Base-by-base conservation (phyloP, 1,140 invertebrate species). In the Panagrolaimus sp. region DNA sequence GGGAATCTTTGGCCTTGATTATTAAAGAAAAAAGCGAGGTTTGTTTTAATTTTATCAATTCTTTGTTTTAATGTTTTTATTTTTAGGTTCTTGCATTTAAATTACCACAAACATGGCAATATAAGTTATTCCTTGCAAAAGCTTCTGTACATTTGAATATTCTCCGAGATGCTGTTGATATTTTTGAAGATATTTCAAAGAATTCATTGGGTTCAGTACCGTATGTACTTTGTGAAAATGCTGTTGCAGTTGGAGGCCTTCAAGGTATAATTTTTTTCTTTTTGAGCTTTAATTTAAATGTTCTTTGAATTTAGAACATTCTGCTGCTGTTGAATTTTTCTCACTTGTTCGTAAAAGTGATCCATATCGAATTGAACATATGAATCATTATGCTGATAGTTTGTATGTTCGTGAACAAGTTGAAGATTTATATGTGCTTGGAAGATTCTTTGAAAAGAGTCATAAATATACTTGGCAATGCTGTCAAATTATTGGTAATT, bases 391-490 rank as follows among this genome's bases (percentile, higher is more conserved):
- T 28, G 21, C 52, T 28, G 52, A 58, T 28, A 58, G 52, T 58
- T 12, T 58, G 52, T 58, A n/a, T 21, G 17, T 58, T 17, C 52
- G 28, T 12, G 52, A 17, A 1, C 17, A 12, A 14, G 26, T 12
- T 21, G 21, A 21, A 1, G 52, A n/a, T 21, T 58, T 58, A n/a
- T 58, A 26, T 28, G 28, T 58, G 12, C 52, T 58, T 21, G 52
- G 21, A 28, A 58, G 52, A 24, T 12, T 12, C 3, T 12, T 58
- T 21, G 21, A 24, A 10, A 28, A 58, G 17, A 28, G 21, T 58
- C 21, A 58, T 58, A 21, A 28, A 21, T 58, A 58, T 58, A 28
- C 52, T 5, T 58, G 52, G 52, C 52, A 58, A 28, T 26, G 21
- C 4, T 28, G 28, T 58, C 10, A 12, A 12, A 58, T 28, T 58